These are phyloP conservation scores for Hyles lineata DNA, from an alignment of 2,888 invertebrate species.

Conservation along the genomic window DNA sequence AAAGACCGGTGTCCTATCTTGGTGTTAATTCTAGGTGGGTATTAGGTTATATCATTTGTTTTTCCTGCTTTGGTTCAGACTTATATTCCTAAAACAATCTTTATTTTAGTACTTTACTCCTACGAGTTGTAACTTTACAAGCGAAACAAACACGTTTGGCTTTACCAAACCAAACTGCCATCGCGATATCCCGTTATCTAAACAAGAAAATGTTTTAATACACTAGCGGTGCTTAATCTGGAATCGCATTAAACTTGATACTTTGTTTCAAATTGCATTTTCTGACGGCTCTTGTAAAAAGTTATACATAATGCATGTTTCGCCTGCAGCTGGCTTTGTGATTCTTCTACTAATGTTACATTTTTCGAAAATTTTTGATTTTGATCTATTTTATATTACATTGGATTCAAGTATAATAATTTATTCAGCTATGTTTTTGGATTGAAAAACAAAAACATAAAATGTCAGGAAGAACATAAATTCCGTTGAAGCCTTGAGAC, in stretches of 20 bases:
- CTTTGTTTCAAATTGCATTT: constrained; percentile 83
- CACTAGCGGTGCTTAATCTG: constrained; percentile 72
- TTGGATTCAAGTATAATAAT: too few species aligned
- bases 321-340: constrained; percentile 70
- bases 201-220: constrained; percentile 20
- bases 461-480: too few species aligned
- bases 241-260: constrained; percentile 82
- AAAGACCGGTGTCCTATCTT: too few species aligned
- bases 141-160: not conserved
- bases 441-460: too few species aligned
- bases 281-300: constrained; percentile 78
- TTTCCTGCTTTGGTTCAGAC: too few species aligned
- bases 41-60: too few species aligned
- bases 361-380: not conserved
- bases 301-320: constrained; percentile 82
- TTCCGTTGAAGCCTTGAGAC: too few species aligned
- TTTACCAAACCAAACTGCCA: not conserved
- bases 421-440: too few species aligned
- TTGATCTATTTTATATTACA: too few species aligned
- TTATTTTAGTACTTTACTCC: not conserved
- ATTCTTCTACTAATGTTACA: constrained; percentile 50
- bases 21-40: too few species aligned
- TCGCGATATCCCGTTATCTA: constrained; percentile 9
- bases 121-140: not conserved
- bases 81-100: too few species aligned